Conservation (phyloP, 2,797 vertebrate species). For the Echeneis naucrates region DNA sequence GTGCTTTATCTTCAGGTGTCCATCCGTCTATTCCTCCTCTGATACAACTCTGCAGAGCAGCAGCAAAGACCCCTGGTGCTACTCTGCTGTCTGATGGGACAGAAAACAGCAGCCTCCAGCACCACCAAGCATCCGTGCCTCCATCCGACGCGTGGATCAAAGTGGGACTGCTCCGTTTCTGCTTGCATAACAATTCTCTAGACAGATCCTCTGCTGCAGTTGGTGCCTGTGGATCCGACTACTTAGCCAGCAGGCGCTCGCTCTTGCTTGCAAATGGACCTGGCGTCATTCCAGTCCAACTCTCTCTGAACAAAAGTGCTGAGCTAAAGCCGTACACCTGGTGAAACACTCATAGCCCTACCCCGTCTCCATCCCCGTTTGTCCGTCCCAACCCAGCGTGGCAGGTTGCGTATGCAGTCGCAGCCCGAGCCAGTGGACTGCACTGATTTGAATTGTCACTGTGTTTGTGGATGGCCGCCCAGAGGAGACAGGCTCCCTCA, state of each 20-base stretch:
- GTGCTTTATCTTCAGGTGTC: constrained; percentile 33
- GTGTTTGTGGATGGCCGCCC: constrained; percentile 65
- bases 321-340: constrained; percentile 57
- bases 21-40: constrained; percentile 30
- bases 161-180: constrained; percentile 67
- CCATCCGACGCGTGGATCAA: constrained; percentile 68
- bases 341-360: constrained; percentile 33
- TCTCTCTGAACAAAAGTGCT: constrained; percentile 51
- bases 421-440: constrained; percentile 68
- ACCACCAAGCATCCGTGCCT: constrained; percentile 57
- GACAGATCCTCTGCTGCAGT: constrained; percentile 72
- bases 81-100: constrained; percentile 31
- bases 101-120: constrained; percentile 46
- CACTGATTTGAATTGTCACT: constrained; percentile 77
- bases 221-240: constrained; percentile 66
- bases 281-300: constrained; percentile 63
- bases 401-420: constrained; percentile 64
- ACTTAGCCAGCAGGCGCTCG: constrained; percentile 60
- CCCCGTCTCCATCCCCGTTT: constrained; percentile 10
- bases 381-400: constrained; percentile 38
- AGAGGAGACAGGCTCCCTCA: constrained; percentile 54
- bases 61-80: neutral
- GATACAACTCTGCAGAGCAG: constrained; percentile 11
- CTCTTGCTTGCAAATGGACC: constrained; percentile 75
- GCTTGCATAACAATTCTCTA: constrained; percentile 80